Conservation (phyloP, 2,888 invertebrate species). For the Crematogaster levior region DNA sequence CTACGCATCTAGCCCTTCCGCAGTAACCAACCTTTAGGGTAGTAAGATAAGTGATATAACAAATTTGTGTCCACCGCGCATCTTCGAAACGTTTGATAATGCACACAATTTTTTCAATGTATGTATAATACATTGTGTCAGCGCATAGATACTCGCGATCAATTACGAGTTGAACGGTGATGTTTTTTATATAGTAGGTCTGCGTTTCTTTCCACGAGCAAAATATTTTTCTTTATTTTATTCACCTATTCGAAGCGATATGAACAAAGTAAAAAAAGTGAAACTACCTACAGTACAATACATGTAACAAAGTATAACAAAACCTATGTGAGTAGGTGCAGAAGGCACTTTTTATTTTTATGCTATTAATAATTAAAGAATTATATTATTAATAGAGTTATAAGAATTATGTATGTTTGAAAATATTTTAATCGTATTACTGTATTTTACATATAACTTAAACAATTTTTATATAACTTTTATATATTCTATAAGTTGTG, state of each 20-base stretch:
- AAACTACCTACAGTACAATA: not conserved
- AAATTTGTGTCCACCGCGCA: conserved; percentile 1
- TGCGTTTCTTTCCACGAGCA: not conserved
- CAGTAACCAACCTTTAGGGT: conserved; percentile 1
- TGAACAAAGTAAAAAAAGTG: not conserved
- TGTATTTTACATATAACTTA: not conserved
- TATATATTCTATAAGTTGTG: not conserved
- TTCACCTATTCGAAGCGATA: not conserved
- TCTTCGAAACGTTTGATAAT: conserved; percentile 5
- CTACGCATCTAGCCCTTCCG: not conserved
- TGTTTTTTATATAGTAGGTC: not conserved
- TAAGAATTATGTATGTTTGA: not conserved
- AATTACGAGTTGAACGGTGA: conserved; percentile 3
- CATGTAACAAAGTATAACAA: not conserved
- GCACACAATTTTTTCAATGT: conserved; percentile 7
- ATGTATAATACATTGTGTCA: not conserved
- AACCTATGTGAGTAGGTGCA: not conserved
- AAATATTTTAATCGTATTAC: conserved; percentile 38
- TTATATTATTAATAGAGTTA: not conserved
- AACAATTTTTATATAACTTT: conserved; percentile 1
- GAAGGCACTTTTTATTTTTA: not conserved
- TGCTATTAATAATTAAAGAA: not conserved
- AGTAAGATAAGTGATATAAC: conserved; percentile 36
- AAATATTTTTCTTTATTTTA: conserved; percentile 2
- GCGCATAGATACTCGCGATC: not conserved